Evolutionary conservation across 2,113 vertebrate genomes (phyloP).

Genomic region (Ellobius talpinus): DNA sequence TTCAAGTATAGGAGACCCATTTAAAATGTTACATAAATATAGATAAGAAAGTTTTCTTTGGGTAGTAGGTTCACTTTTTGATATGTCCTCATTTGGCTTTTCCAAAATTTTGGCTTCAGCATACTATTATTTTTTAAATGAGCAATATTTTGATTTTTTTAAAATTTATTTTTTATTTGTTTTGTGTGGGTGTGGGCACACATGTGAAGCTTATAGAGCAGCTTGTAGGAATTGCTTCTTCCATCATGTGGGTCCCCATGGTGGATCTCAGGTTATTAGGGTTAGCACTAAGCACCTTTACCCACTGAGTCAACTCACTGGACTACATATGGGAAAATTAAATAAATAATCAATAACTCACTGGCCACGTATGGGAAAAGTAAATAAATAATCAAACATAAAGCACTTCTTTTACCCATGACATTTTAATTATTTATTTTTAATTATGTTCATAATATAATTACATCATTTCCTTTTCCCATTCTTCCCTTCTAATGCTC

Average conservation of each 20-base stretch:
- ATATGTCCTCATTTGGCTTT: conserved; percentile 25
- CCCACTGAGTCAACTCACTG: not conserved
- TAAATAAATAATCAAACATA: conserved; percentile 35
- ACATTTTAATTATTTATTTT: not conserved
- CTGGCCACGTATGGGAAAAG: not conserved
- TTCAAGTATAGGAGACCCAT: conserved; percentile 51
- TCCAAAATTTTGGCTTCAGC: not conserved
- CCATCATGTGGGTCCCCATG: not conserved
- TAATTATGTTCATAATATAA: not conserved
- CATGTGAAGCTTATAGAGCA: no score
- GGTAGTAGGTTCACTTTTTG: not conserved
- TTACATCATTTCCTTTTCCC: not conserved
- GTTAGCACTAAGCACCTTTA: not conserved
- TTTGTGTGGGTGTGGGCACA: not conserved
- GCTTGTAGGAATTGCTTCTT: not conserved
- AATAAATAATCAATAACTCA: not conserved
- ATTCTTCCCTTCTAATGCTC: not conserved
- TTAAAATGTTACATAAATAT: conserved; percentile 12
- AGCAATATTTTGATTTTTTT: not conserved
- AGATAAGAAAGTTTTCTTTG: not conserved
- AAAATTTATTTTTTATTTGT: not conserved
- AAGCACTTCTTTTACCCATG: conserved; percentile 30
- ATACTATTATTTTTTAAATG: conserved; percentile 4
- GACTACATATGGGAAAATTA: not conserved
- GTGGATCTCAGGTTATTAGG: not conserved